Evolutionary conservation across 2,797 vertebrate genomes (phyloP), one percentile per base, ranked within the genome.

Genomic region (Sebastes trivittatus): DNA sequence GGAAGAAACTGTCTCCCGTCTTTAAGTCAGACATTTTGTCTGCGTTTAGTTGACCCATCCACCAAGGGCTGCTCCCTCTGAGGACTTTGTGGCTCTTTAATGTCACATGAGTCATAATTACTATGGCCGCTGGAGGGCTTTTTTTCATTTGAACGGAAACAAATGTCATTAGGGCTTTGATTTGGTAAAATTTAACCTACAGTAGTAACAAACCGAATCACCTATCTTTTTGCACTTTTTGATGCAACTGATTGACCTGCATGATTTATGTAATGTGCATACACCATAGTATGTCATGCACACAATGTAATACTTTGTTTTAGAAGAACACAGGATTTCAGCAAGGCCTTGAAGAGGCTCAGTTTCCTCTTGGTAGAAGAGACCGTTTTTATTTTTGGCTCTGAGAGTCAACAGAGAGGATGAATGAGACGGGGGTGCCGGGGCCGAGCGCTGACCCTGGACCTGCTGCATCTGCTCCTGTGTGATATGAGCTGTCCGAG

Each of bases 401-500:
- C 55, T n/a, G 22, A 32, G 32, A 68, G 42, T 20, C 1, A 42
- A 64, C 78, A 49, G 34, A 65, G 84, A 72, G 74, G 59, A 81
- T 71, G 78, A 81, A 73, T 22, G 58, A 82, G 81, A 75, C 5
- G 1, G 59, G 73, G 69, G 32, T 64, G 58, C 52, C 36, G 25
- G 30, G 63, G 61, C 60, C 6, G 13, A 71, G 69, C 4, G 4
- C 52, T 84, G 85, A 92, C 87, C 81, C 81, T 71, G 36, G 77
- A 85, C 80, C 77, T 77, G 74, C 82, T 58, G 60, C 36, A 14
- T 81, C 89, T 91, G 88, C 25, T 87, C 29, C 78, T 55, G 82
- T 85, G 85, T 86, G 92, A 93, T 93, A 92, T 80, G 86, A 88
- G 78, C 70, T 78, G 67, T 63, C 70, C 2, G 27, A 75, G 66